Conservation (phyloP, 2,113 vertebrate genomes). For the Equus przewalskii region DNA sequence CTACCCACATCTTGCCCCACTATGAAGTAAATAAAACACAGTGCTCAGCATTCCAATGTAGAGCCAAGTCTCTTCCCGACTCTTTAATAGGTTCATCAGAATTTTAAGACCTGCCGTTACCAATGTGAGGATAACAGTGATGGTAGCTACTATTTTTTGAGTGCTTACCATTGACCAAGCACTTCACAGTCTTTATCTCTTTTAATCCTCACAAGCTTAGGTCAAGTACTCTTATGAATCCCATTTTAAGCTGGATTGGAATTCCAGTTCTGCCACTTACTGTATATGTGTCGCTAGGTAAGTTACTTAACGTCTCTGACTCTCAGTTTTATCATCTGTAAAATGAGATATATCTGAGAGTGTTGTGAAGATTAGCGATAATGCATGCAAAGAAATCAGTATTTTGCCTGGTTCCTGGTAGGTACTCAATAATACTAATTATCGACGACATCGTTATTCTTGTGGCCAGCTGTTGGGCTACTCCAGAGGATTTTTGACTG, state of each 20-base stretch:
- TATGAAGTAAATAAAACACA: background rate
- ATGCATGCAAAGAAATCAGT: background rate
- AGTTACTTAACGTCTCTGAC: background rate
- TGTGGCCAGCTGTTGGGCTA: background rate
- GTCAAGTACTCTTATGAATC: background rate
- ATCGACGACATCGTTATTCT: background rate
- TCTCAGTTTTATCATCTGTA: background rate
- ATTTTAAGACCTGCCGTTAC: background rate
- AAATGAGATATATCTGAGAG: background rate
- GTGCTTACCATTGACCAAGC: background rate
- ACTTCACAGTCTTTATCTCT: background rate
- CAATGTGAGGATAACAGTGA: accelerated
- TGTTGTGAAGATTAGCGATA: background rate
- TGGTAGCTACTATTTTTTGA: background rate
- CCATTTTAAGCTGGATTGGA: background rate
- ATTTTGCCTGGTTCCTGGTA: background rate
- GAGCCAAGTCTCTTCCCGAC: background rate
- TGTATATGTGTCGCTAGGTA: background rate
- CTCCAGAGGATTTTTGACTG: background rate
- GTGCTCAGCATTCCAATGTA: background rate
- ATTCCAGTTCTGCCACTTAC: background rate
- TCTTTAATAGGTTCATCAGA: background rate
- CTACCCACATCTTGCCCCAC: background rate
- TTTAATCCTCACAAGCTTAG: background rate
- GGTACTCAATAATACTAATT: background rate